Base-by-base conservation (phyloP, 2,888 invertebrate genomes). In the Tachina fera region DNA sequence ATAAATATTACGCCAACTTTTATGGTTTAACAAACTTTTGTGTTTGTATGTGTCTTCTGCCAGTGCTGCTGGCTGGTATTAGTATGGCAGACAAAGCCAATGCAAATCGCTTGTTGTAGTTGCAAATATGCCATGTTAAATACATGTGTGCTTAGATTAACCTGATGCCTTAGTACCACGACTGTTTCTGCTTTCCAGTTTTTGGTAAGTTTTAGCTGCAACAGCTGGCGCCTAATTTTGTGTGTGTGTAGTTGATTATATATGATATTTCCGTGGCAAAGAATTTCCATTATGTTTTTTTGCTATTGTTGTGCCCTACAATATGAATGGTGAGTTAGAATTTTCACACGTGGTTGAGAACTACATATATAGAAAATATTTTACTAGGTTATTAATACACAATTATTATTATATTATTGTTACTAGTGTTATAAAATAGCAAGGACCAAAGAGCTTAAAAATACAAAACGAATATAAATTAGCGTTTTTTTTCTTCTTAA, bases 31-130 rank as follows among this genome's bases (percentile, higher is more conserved):
- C 51, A 58, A 16, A 43, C 8, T 49, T 39, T 58, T 58, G 31
- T 41, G 41, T 58, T 19, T 43, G n/a, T 19, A 39, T 43, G 45
- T 43, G 13, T 76, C 39, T 45, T 71, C 67, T 51, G 51, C 43
- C 41, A 22, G 45, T 31, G 6, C 31, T 31, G 6, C 31, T 31
- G 6, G 31, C 6, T 31, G 31, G 31, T 6, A 9, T 45, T 41
- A 78, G 61, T 60, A 61, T 60, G 31, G 74, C 31, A 51, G 56
- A 51, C 47, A 61, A 31, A 85, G 63, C 70, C 84, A 85, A 82
- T 78, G 84, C 72, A 84, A 84, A 81, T 84, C 39, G 77, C 80
- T 74, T 70, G 39, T 45, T 58, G 67, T 58, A 67, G 76, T 58
- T 68, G 81, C 72, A 74, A 77, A 77, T 49, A 68, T 70, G 77